Evolutionary conservation across 2,888 invertebrate genomes (phyloP).

Genomic region (Anodontia alba): DNA sequence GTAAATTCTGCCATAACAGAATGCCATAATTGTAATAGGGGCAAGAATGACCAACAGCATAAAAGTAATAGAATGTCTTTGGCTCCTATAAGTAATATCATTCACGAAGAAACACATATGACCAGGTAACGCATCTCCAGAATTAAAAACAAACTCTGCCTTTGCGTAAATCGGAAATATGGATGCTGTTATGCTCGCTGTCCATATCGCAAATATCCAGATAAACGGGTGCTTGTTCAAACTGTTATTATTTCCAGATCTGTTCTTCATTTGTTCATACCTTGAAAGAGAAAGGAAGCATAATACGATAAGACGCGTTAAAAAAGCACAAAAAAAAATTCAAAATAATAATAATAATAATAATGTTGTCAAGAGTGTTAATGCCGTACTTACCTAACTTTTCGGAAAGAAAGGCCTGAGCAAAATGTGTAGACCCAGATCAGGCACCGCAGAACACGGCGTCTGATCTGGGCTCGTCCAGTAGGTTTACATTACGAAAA

Average conservation of each 20-base stretch:
- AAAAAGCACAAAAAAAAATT: too few relatives aligned
- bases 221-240: background rate
- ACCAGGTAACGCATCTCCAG: background rate
- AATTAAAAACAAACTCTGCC: background rate
- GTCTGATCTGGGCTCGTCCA: too few relatives aligned
- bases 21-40: conserved; percentile 22
- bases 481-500: too few relatives aligned
- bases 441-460: too few relatives aligned
- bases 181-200: background rate
- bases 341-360: too few relatives aligned
- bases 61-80: background rate
- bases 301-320: too few relatives aligned
- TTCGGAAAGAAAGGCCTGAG: too few relatives aligned
- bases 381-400: too few relatives aligned
- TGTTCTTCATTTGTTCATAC: conserved; percentile 9
- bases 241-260: background rate
- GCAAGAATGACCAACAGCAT: conserved; percentile 6
- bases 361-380: too few relatives aligned
- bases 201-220: background rate
- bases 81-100: conserved; percentile 9
- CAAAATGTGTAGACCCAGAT: too few relatives aligned
- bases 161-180: background rate
- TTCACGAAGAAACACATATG: conserved; percentile 32
- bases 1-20: conserved; percentile 35
- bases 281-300: background rate